Conservation (phyloP, 2,888 invertebrate genomes). For the Pilophorus perplexus region DNA sequence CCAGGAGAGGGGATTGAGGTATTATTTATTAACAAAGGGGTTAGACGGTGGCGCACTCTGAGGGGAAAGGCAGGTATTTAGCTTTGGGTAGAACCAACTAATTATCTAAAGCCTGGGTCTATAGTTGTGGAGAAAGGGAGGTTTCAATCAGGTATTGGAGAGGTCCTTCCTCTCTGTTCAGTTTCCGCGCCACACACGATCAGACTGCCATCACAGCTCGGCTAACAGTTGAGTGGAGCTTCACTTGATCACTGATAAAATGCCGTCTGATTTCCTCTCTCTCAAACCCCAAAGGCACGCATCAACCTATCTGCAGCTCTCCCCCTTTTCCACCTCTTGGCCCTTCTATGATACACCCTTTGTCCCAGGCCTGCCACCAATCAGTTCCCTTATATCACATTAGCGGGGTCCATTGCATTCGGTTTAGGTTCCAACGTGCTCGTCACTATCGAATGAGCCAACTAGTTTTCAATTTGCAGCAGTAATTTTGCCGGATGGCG, state of each 20-base stretch:
- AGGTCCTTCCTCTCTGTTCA: not conserved
- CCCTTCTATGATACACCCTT: slow-evolving; percentile 17
- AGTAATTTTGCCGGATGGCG: too few species aligned
- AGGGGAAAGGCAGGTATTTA: slow-evolving; percentile 28
- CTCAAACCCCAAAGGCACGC: not conserved
- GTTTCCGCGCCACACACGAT: slow-evolving; percentile 31
- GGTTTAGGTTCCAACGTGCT: too few species aligned
- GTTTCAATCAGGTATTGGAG: slow-evolving; percentile 29
- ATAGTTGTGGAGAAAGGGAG: slow-evolving; percentile 34
- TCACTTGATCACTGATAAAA: slow-evolving; percentile 41
- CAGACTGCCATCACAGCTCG: slow-evolving; percentile 35
- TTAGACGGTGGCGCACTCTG: not conserved
- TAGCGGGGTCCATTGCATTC: slow-evolving; percentile 23
- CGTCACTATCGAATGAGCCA: too few species aligned
- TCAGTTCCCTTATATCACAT: slow-evolving; percentile 26
- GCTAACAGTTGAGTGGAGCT: slow-evolving; percentile 35
- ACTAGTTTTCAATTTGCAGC: too few species aligned
- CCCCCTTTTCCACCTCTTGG: not conserved
- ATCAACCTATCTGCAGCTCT: slow-evolving; percentile 10
- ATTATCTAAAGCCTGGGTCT: slow-evolving; percentile 40
- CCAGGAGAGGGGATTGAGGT: not conserved
- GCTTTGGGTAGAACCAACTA: slow-evolving; percentile 35
- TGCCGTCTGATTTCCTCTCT: slow-evolving; percentile 40
- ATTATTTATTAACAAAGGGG: slow-evolving; percentile 37
- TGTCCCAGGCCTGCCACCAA: slow-evolving; percentile 14